Evolutionary conservation across 92 coral and sea anemone genomes (phyloP).

Genomic region (Epizoanthus ramosus): DNA sequence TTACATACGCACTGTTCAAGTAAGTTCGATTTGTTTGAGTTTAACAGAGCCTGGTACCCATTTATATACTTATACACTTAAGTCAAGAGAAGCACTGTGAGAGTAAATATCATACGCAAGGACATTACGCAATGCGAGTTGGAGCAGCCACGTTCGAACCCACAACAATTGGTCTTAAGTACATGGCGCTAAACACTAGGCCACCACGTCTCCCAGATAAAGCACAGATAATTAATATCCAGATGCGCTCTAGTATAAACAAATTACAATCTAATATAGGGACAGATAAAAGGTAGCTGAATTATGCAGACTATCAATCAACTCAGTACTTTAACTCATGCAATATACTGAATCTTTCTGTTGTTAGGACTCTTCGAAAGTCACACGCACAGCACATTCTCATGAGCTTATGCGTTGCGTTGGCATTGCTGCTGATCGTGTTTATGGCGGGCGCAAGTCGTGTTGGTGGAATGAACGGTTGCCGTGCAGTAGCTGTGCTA

Average conservation of each 20-base stretch:
- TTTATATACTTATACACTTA: too few species aligned
- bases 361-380: conserved; percentile 75
- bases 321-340: not conserved
- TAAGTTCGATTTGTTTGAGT: conserved; percentile 21
- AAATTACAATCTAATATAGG: not conserved
- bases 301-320: not conserved
- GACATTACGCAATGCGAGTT: too few species aligned
- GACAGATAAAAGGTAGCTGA: not conserved
- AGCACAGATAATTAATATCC: too few species aligned
- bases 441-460: conserved; percentile 78
- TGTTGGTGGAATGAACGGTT: conserved; percentile 58
- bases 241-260: too few species aligned
- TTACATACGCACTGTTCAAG: conserved; percentile 90
- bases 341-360: not conserved
- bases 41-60: not conserved
- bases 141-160: too few species aligned
- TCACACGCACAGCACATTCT: conserved; percentile 89
- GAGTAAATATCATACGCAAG: too few species aligned
- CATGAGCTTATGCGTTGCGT: conserved; percentile 79
- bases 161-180: too few species aligned
- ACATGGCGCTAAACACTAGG: too few species aligned
- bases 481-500: conserved; percentile 73
- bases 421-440: conserved; percentile 78
- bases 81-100: too few species aligned
- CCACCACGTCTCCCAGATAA: too few species aligned